Evolutionary conservation across 1,140 invertebrate genomes (phyloP).

Genomic region (Ceratina japonica): DNA sequence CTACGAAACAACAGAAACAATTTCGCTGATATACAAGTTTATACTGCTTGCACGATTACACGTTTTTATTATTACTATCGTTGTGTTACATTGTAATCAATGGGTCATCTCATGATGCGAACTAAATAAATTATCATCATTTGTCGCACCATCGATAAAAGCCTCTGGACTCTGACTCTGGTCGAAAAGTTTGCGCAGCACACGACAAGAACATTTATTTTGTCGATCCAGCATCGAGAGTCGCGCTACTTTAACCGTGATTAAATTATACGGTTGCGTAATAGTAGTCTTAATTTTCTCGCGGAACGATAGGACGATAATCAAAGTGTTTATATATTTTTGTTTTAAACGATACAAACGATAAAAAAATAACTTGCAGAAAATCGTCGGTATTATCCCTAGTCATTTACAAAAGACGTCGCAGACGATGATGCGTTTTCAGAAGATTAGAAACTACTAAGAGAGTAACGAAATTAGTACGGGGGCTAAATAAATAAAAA

Average conservation of each 20-base stretch:
- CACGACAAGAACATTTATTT: not conserved
- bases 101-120: not conserved
- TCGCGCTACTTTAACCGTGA: too few relatives aligned
- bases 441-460: not conserved
- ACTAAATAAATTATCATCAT: too few relatives aligned
- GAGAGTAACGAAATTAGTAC: slow-evolving; percentile 1
- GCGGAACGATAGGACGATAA: not conserved
- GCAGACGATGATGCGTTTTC: slow-evolving; percentile 6
- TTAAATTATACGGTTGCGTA: too few relatives aligned
- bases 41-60: not conserved
- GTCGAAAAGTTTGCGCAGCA: not conserved
- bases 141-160: too few relatives aligned
- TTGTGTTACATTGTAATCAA: slow-evolving; percentile 15
- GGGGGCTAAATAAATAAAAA: slow-evolving; percentile 57
- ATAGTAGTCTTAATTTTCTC: not conserved
- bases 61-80: slow-evolving; percentile 21
- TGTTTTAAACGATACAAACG: slow-evolving; percentile 29
- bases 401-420: not conserved
- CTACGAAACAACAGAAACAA: not conserved
- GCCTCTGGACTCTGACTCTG: too few relatives aligned
- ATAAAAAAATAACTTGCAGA: slow-evolving; percentile 14
- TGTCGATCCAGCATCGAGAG: not conserved
- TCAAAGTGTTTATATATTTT: not conserved
- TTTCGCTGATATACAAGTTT: too few relatives aligned
- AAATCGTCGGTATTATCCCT: slow-evolving; percentile 1